Base-by-base conservation (phyloP, 1,140 invertebrate genomes). In the Rhysida immarginata region DNA sequence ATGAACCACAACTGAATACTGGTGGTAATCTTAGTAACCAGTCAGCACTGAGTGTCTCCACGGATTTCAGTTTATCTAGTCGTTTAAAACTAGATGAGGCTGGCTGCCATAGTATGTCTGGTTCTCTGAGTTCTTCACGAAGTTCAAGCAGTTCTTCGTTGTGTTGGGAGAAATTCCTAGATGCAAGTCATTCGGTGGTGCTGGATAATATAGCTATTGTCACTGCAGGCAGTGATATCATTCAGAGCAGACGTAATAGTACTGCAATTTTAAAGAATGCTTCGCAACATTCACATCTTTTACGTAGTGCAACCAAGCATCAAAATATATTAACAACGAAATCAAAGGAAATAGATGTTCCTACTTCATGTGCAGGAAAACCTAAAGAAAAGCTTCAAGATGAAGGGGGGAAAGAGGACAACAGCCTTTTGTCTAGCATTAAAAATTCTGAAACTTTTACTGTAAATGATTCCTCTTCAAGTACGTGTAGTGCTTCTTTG, bases 141-240 rank as follows among this genome's bases (percentile, higher is more conserved):
- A 51, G 49, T 27, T 51, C 49, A 20, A 51, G 49, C 26, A 51
- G 26, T 26, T 51, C 49, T 27, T 54, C 54, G 8, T 26, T 55
- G 2, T 55, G 45, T 26, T 56, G 55, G 55, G 55, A 56, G 26
- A 56, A 50, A 41, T 56, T 53, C 25, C 45, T 56, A 5, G 55
- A 56, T 42, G 55, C 55, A 3, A 35, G 55, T 42, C 26, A 35
- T 8, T 56, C 45, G 3, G 21, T 51, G 13, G 45, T 49, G 2
- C 35, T 56, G 2, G 55, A 56, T 26, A 56, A 25, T 20, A 51
- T 56, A 18, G 26, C 24, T 20, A 53, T 42, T n/a, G 55, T 56
- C n/a, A 56, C 13, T 20, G 49, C 49, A 5, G 49, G 26, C 26
- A 51, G 26, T 20, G 49, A 51, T 16, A 5, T 51, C 20, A 25